phyloP scores from a whole-genome alignment of 2,888 invertebrate species.

The Therioaphis trifolii region DNA sequence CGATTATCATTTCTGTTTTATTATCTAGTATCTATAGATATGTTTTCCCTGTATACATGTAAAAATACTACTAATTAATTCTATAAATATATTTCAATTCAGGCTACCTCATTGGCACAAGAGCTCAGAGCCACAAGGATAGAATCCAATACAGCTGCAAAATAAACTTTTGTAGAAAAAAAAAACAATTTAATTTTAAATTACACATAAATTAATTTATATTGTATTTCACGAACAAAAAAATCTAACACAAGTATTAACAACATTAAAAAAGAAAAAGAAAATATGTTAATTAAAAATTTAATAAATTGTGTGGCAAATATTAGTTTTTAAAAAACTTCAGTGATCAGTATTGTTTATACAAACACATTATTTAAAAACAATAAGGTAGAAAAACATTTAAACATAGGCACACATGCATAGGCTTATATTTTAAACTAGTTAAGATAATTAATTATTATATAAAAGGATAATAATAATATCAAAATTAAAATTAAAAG shows the following conservation, averaged over 20 bases:
- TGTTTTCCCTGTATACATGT: constrained; percentile 5
- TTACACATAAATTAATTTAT: constrained; percentile 50
- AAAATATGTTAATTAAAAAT: constrained; percentile 50
- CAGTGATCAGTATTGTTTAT: constrained; percentile 20
- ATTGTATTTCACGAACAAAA: constrained; percentile 43
- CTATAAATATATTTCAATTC: constrained; percentile 10
- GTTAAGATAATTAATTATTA: constrained; percentile 42
- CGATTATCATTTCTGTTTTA: neutral
- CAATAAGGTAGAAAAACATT: constrained; percentile 55
- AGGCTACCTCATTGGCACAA: neutral
- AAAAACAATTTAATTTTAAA: constrained; percentile 4
- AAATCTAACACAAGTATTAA: constrained; percentile 49
- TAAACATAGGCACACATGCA: constrained; percentile 53
- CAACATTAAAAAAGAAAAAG: constrained; percentile 40
- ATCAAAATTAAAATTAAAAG: constrained; percentile 55
- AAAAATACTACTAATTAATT: constrained; percentile 6
- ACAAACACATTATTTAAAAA: constrained; percentile 35
- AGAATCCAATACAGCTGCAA: neutral
- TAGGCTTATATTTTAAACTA: constrained; percentile 50
- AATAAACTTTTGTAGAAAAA: neutral
- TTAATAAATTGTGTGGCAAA: constrained; percentile 39
- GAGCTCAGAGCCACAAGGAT: neutral
- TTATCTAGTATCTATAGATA: constrained; percentile 3
- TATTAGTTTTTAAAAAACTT: constrained; percentile 31
- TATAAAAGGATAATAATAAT: constrained; percentile 51